phyloP scores from a whole-genome alignment of 2,797 vertebrate species.

The Novumbra hubbsi region DNA sequence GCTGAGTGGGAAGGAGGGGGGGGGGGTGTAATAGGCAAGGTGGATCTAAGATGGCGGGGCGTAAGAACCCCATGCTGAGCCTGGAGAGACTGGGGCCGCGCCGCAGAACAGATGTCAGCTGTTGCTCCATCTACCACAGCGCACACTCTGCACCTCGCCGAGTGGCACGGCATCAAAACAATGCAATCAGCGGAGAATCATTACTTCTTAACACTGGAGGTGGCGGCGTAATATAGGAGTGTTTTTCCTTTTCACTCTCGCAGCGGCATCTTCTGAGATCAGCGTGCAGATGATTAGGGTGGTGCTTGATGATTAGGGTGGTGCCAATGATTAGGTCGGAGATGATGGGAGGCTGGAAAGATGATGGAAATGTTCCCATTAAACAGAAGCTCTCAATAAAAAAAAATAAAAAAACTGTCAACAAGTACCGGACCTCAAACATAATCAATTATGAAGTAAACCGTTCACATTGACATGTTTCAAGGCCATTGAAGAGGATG shows the following conservation, averaged over 20 bases:
- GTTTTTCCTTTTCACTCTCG: background rate
- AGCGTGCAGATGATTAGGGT: background rate
- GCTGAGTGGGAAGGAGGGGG: background rate
- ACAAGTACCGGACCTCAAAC: background rate
- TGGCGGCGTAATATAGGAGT: background rate
- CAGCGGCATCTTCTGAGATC: background rate
- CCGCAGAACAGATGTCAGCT: slow-evolving; percentile 2
- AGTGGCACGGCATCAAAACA: background rate
- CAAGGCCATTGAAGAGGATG: background rate
- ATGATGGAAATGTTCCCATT: background rate
- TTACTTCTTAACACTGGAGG: background rate
- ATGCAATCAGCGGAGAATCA: background rate
- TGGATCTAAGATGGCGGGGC: background rate
- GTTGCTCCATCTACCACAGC: background rate
- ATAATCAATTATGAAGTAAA: background rate
- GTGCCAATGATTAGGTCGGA: background rate
- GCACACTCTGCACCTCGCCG: background rate
- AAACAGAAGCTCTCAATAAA: background rate
- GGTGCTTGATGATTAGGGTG: background rate
- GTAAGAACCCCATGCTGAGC: background rate
- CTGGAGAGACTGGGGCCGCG: background rate
- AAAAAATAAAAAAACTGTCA: background rate
- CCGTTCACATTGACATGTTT: background rate
- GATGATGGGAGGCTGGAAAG: background rate
- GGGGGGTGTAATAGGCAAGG: background rate